Percentiles rank a stretch among this genome's conserved stretches.
Evolutionary conservation across 2,797 vertebrate genomes (phyloP).

Genomic region (Emys orbicularis): DNA sequence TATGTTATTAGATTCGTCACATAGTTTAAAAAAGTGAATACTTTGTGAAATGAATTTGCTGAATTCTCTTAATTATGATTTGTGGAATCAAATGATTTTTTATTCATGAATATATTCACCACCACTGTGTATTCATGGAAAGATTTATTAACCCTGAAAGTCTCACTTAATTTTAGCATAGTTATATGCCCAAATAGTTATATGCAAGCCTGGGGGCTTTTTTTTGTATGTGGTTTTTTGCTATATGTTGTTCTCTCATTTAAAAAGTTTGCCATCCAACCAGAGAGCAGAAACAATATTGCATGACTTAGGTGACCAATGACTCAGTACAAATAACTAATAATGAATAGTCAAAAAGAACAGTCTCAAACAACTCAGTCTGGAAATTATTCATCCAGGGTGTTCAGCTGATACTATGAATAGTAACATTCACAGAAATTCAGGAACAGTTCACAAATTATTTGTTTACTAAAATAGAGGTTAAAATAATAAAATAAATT

Average conservation of each 20-base stretch:
- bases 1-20: too few species aligned
- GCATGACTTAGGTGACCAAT: background rate
- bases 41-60: too few species aligned
- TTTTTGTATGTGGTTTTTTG: too few species aligned
- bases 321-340: background rate
- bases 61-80: too few species aligned
- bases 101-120: too few species aligned
- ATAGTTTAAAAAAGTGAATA: too few species aligned
- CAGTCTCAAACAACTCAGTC: slow-evolving; percentile 1
- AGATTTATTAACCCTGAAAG: too few species aligned
- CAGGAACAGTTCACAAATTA: background rate
- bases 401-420: background rate
- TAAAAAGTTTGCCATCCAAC: background rate
- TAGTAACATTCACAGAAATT: background rate
- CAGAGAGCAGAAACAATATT: background rate
- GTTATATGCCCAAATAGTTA: too few species aligned
- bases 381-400: background rate
- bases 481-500: background rate
- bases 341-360: background rate
- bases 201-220: too few species aligned
- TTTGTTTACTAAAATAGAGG: background rate
- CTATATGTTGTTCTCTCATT: background rate
- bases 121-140: too few species aligned
- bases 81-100: too few species aligned
- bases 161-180: too few species aligned